A percentile compares a stretch with the other conserved stretches of the same genome.
Conservation (phyloP, 2,797 vertebrate species). For the Holocentrus rufus region DNA sequence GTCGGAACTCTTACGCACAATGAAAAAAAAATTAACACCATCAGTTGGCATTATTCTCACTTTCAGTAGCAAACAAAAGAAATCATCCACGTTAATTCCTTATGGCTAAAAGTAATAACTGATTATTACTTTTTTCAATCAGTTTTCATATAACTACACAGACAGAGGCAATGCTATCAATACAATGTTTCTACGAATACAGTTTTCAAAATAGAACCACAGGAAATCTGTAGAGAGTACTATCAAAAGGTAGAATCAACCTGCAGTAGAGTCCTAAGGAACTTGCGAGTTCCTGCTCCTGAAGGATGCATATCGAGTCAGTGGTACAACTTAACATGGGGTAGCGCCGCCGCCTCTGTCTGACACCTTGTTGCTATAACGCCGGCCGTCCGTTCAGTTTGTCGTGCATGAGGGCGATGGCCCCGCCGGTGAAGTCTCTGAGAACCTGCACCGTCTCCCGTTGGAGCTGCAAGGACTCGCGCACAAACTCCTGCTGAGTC, state of each 20-base stretch:
- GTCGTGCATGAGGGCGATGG: constrained; percentile 84
- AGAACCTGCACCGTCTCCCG: constrained; percentile 84
- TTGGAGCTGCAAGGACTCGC: constrained; percentile 83
- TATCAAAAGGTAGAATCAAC: constrained; percentile 63
- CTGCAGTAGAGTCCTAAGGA: constrained; percentile 53
- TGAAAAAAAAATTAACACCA: constrained; percentile 33
- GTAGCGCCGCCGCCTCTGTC: neutral
- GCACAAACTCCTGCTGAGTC: constrained; percentile 86
- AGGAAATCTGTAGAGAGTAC: constrained; percentile 46
- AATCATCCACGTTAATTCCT: constrained; percentile 24
- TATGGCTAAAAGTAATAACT: constrained; percentile 25
- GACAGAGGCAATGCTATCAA: constrained; percentile 23
- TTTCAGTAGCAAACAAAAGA: constrained; percentile 66
- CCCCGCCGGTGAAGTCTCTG: constrained; percentile 83
- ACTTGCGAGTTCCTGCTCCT: constrained; percentile 48
- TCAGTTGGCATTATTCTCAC: constrained; percentile 40
- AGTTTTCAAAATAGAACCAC: constrained; percentile 59
- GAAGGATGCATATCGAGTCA: constrained; percentile 54
- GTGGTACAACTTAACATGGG: constrained; percentile 31
- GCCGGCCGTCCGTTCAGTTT: constrained; percentile 84
- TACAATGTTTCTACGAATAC: constrained; percentile 45
- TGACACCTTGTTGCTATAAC: constrained; percentile 58
- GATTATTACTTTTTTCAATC: constrained; percentile 17
- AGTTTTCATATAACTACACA: constrained; percentile 41
- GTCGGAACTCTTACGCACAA: constrained; percentile 9